Evolutionary conservation across 2,797 vertebrate genomes (phyloP).

Genomic region (Lepus townsendii): DNA sequence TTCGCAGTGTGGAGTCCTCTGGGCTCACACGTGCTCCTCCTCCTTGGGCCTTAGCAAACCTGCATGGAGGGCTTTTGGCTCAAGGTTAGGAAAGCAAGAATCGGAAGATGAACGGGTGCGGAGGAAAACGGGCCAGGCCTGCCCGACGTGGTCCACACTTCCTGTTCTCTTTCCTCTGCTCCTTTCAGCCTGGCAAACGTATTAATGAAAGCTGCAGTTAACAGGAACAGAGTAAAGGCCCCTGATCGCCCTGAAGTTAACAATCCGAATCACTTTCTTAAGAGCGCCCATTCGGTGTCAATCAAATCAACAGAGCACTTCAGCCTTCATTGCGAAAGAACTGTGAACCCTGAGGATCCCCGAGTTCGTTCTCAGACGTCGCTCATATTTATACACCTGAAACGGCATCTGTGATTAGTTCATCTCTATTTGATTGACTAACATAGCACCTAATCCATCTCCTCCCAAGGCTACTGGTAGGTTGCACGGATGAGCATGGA

Average conservation of each 20-base stretch:
- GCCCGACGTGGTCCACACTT: too few species aligned
- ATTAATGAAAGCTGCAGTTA: conserved; percentile 58
- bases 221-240: conserved; percentile 63
- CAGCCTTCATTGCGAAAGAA: conserved; percentile 49
- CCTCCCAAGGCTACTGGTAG: too few species aligned
- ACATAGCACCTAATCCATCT: background rate
- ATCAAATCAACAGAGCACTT: conserved; percentile 56
- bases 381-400: conserved; percentile 46
- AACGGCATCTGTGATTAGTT: conserved; percentile 17
- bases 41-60: conserved; percentile 19
- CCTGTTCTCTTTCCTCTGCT: background rate
- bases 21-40: background rate
- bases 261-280: conserved; percentile 69
- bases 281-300: conserved; percentile 60
- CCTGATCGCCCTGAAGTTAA: conserved; percentile 65
- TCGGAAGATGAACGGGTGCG: background rate
- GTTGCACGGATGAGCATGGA: background rate
- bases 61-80: background rate
- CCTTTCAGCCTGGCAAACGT: conserved; percentile 5
- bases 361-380: conserved; percentile 57
- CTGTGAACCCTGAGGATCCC: conserved; percentile 45
- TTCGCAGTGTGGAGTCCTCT: background rate
- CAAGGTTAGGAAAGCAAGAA: conserved; percentile 41
- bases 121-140: background rate
- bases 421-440: conserved; percentile 29